These are phyloP conservation scores for Acrobasis repandana DNA, from an alignment of 2,888 invertebrate species.

Conservation along the genomic window DNA sequence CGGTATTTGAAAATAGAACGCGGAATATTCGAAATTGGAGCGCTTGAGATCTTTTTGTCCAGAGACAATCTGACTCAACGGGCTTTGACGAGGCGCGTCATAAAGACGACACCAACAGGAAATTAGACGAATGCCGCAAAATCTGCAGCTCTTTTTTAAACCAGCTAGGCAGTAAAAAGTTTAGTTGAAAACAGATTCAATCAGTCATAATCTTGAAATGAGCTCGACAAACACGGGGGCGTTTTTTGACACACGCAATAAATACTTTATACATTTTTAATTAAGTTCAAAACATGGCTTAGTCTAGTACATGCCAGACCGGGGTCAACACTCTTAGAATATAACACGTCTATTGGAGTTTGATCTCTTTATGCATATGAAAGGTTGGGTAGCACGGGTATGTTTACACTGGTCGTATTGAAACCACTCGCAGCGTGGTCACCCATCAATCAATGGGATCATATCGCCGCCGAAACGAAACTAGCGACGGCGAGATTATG, in stretches of 20 bases:
- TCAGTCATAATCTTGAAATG: slow-evolving; percentile 55
- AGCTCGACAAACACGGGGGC: slow-evolving; percentile 63
- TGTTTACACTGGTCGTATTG: slow-evolving; percentile 46
- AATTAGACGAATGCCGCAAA: slow-evolving; percentile 61
- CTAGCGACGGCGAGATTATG: slow-evolving; percentile 69
- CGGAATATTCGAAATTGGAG: slow-evolving; percentile 49
- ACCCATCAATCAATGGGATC: slow-evolving; percentile 83
- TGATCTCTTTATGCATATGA: slow-evolving; percentile 44
- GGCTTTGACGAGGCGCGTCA: slow-evolving; percentile 43
- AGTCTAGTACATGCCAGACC: slow-evolving; percentile 55
- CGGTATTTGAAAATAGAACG: slow-evolving; percentile 64
- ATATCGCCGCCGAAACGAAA: slow-evolving; percentile 74
- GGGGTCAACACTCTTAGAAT: slow-evolving; percentile 76
- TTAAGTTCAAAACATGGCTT: slow-evolving; percentile 74
- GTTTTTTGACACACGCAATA: slow-evolving; percentile 65
- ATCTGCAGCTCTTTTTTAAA: slow-evolving; percentile 34
- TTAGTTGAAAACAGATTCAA: slow-evolving; percentile 40
- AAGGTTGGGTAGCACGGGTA: slow-evolving; percentile 33
- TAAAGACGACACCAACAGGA: slow-evolving; percentile 58
- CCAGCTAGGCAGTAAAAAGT: slow-evolving; percentile 29
- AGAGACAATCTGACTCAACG: slow-evolving; percentile 44
- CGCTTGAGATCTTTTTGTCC: slow-evolving; percentile 29
- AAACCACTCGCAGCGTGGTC: slow-evolving; percentile 68
- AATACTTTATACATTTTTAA: slow-evolving; percentile 76
- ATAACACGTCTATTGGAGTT: slow-evolving; percentile 50